Conservation (phyloP, 2,113 vertebrate genomes). For the Ictalurus punctatus region DNA sequence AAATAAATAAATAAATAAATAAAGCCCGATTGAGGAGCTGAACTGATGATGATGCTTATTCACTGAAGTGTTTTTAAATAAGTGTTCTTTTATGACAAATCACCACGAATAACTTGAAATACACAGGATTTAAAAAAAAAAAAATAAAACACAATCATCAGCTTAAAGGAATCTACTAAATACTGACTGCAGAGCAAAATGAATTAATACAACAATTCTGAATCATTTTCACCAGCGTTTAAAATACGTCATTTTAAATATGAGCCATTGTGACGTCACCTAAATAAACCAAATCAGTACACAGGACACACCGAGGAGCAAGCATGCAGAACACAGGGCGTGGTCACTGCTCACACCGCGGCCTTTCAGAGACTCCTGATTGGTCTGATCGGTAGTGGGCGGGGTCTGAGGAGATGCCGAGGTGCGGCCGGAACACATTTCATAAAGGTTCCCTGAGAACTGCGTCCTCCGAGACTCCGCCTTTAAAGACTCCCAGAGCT, state of each 20-base stretch:
- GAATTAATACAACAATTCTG: not conserved
- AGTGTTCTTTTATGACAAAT: not conserved
- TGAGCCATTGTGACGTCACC: too few species aligned
- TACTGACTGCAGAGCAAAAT: too few species aligned
- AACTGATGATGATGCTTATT: conserved; percentile 1
- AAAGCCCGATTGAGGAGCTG: conserved; percentile 62
- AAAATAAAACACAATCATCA: not conserved
- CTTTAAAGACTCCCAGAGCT: conserved; percentile 89
- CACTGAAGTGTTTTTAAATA: not conserved
- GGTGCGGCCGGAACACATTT: conserved; percentile 79
- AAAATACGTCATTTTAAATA: not conserved
- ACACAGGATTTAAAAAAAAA: not conserved
- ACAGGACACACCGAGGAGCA: conserved; percentile 57
- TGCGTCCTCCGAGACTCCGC: conserved; percentile 85
- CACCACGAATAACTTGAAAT: not conserved
- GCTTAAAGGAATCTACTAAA: not conserved
- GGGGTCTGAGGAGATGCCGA: conserved; percentile 61
- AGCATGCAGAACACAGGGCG: conserved; percentile 37
- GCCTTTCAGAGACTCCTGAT: conserved; percentile 83
- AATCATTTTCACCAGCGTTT: not conserved
- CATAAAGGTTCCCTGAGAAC: conserved; percentile 88
- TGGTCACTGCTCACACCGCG: conserved; percentile 49
- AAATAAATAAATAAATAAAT: too few species aligned
- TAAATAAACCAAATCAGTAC: not conserved
- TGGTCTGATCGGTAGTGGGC: conserved; percentile 74